phyloP scores from a whole-genome alignment of 2,888 invertebrate species.

The Mycogona germanica region DNA sequence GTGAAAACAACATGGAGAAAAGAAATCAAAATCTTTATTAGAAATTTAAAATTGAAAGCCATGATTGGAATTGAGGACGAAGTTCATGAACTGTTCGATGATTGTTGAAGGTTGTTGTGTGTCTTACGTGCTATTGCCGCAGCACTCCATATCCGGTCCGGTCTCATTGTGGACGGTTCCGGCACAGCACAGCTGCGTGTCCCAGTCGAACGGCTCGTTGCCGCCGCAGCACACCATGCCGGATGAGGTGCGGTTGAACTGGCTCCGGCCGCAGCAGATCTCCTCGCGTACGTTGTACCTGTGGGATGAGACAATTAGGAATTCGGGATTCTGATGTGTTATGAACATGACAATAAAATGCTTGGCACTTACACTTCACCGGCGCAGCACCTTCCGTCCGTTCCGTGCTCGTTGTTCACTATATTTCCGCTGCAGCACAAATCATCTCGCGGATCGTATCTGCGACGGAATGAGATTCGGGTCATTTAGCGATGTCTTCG shows the following conservation, averaged over 20 bases:
- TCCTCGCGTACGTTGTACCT: slow-evolving; percentile 6
- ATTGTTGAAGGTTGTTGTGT: no score
- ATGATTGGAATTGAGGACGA: no score
- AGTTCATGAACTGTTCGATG: no score
- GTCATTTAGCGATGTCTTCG: no score
- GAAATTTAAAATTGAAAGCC: no score
- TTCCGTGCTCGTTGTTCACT: not conserved
- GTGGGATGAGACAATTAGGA: no score
- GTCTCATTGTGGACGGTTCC: slow-evolving; percentile 8
- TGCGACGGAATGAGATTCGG: no score
- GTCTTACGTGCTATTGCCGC: slow-evolving; percentile 3
- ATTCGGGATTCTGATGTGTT: no score
- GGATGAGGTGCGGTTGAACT: not conserved
- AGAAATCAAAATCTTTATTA: no score
- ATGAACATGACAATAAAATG: no score
- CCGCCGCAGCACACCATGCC: slow-evolving; percentile 8
- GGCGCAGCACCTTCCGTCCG: slow-evolving; percentile 9
- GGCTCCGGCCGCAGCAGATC: slow-evolving; percentile 4
- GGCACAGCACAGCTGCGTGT: slow-evolving; percentile 7
- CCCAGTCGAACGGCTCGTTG: slow-evolving; percentile 7
- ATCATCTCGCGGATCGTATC: slow-evolving; percentile 8
- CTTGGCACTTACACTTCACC: not conserved
- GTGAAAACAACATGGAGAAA: no score
- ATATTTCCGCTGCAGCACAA: slow-evolving; percentile 12
- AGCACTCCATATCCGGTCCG: slow-evolving; percentile 10